These are phyloP conservation scores for Trichogramma evanescens DNA, from an alignment of 2,888 invertebrate genomes.

Conservation along the genomic window DNA sequence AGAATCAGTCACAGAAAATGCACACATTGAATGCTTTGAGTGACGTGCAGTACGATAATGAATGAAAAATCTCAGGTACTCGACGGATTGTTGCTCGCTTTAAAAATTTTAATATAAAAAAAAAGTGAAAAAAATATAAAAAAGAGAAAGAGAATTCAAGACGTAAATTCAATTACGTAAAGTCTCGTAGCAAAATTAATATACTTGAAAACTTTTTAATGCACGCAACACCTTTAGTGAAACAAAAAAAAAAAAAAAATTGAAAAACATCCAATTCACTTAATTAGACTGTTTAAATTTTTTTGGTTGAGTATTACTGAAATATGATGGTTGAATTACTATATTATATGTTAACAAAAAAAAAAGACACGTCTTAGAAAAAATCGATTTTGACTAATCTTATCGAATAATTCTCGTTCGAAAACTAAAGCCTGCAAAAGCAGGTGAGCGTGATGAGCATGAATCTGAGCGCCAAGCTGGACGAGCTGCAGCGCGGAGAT, in stretches of 20 bases:
- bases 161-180: background rate
- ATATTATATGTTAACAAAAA: too few relatives aligned
- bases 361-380: too few relatives aligned
- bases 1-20: too few relatives aligned
- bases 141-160: background rate
- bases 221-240: background rate
- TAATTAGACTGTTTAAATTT: background rate
- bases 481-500: constrained; percentile 82
- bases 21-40: too few relatives aligned
- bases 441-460: constrained; percentile 97
- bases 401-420: too few relatives aligned
- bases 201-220: background rate
- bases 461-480: constrained; percentile 89
- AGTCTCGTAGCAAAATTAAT: too few relatives aligned
- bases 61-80: background rate
- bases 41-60: too few relatives aligned
- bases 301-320: constrained; percentile 18
- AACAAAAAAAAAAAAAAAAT: background rate
- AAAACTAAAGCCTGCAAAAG: constrained; percentile 75
- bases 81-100: background rate
- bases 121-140: background rate
- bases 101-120: background rate
- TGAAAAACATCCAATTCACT: background rate
- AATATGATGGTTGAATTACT: too few relatives aligned
- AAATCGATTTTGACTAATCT: too few relatives aligned